Evolutionary conservation across 2,797 vertebrate genomes (phyloP).

Genomic region (Miichthys miiuy): DNA sequence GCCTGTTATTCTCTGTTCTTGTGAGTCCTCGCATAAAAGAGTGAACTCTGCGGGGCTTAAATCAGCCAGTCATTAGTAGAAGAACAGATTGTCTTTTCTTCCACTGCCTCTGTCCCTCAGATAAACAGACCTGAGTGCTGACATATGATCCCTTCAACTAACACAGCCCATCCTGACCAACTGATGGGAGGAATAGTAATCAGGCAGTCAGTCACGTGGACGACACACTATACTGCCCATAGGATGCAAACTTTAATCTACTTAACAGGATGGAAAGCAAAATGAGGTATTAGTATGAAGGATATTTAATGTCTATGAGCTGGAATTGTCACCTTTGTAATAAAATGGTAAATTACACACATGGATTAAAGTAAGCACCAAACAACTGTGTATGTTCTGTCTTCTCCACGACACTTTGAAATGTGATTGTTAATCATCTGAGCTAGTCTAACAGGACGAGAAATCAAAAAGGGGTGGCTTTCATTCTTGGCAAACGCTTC

Average conservation of each 20-base stretch:
- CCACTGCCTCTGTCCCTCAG: slow-evolving; percentile 70
- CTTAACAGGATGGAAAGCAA: slow-evolving; percentile 19
- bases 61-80: slow-evolving; percentile 78
- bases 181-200: slow-evolving; percentile 74
- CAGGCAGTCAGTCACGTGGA: slow-evolving; percentile 59
- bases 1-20: slow-evolving; percentile 55
- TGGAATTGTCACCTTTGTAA: not conserved
- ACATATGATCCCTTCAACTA: slow-evolving; percentile 76
- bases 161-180: slow-evolving; percentile 71
- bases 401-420: slow-evolving; percentile 50
- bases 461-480: slow-evolving; percentile 49
- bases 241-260: slow-evolving; percentile 40
- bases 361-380: slow-evolving; percentile 29
- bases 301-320: not conserved
- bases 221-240: slow-evolving; percentile 37
- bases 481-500: slow-evolving; percentile 56
- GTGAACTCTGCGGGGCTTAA: slow-evolving; percentile 65
- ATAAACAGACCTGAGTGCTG: slow-evolving; percentile 80
- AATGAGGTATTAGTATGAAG: slow-evolving; percentile 10
- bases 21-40: slow-evolving; percentile 31
- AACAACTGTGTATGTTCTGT: slow-evolving; percentile 21
- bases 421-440: slow-evolving; percentile 56
- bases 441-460: slow-evolving; percentile 35
- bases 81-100: slow-evolving; percentile 82
- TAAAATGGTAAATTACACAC: slow-evolving; percentile 27